Base-by-base conservation (phyloP, 2,888 invertebrate genomes). In the Nephrotoma appendiculata region DNA sequence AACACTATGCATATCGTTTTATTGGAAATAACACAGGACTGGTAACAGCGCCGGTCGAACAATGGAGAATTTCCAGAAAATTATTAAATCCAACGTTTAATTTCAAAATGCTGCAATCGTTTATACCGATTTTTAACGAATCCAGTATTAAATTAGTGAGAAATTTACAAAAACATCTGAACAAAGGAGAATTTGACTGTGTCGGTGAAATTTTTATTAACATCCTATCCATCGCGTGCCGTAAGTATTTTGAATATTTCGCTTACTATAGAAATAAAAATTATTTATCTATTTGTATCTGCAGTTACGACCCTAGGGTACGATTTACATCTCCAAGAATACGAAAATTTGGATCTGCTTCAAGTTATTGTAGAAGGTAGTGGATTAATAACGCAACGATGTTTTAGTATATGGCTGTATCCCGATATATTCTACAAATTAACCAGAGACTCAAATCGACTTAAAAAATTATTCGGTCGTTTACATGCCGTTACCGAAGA, bases 1-100 rank as follows among this genome's bases (percentile, higher is more conserved):
- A 87, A 86, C 85, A 44, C 5, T 87, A 86, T 48, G 9, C 85
- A 5, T 87, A 87, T 86, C 44, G 83, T 5, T 87, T 87, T 86
- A n/a, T 87, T 3, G 45, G 45, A 12, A 86, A 71, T 57, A 43
- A 44, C 44, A 85, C 52, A 4, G 86, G 86, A 11, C 83, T 87
- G 44, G 83, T 86, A 6, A 87, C 87, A 11, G 87, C 87, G 6
- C 45, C 45, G 1, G 41, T 48, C 12, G 86, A 86, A 5, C 41
- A 48, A 41, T 86, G 86, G 86, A 31, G 86, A 2, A 3, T 41
- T 48, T 45, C 86, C 6, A 9, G 86, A 12, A 86, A 48, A 86
- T 12, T 84, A 84, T 42, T 84, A 31, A 86, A 83, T 19, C 45
- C 41, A 41, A 41, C 86, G 12, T 86, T 86, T 44, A 86, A 42